phyloP scores from a whole-genome alignment of 2,113 vertebrate species.

The Sylvia atricapilla region DNA sequence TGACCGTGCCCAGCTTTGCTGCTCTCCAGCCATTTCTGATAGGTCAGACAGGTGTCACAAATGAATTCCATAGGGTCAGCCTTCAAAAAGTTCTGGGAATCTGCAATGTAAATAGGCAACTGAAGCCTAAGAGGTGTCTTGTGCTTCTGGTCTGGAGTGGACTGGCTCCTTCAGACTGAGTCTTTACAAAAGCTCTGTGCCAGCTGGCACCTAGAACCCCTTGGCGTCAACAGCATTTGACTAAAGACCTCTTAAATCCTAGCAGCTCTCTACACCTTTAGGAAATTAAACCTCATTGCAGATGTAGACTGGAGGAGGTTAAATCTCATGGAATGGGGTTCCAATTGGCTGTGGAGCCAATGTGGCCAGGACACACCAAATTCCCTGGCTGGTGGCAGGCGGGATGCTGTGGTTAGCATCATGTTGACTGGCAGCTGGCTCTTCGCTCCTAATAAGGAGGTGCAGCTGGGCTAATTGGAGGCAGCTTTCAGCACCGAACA shows the following conservation, averaged over 20 bases:
- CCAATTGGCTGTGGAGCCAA: not conserved
- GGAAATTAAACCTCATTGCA: not conserved
- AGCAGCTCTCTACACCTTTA: not conserved
- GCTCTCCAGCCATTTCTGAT: not conserved
- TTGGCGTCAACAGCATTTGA: not conserved
- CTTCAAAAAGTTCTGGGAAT: not conserved
- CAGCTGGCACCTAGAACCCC: not conserved
- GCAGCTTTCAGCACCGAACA: constrained; percentile 18
- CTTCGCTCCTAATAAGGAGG: constrained; percentile 51
- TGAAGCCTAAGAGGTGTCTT: not conserved
- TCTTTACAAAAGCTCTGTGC: not conserved
- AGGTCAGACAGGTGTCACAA: not conserved
- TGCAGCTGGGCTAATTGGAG: constrained; percentile 40
- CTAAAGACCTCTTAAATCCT: not conserved
- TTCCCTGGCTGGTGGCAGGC: not conserved
- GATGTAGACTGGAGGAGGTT: constrained; percentile 8
- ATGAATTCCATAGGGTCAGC: not conserved
- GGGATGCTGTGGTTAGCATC: constrained; percentile 10
- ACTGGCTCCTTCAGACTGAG: not conserved
- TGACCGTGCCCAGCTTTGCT: not conserved
- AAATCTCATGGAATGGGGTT: not conserved
- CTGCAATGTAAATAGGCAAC: not conserved
- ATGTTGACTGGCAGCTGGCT: not conserved
- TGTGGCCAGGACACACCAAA: not conserved
- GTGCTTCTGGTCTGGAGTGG: not conserved